phyloP scores from a whole-genome alignment of 2,797 vertebrate species.

The Gobionotothen gibberifrons region DNA sequence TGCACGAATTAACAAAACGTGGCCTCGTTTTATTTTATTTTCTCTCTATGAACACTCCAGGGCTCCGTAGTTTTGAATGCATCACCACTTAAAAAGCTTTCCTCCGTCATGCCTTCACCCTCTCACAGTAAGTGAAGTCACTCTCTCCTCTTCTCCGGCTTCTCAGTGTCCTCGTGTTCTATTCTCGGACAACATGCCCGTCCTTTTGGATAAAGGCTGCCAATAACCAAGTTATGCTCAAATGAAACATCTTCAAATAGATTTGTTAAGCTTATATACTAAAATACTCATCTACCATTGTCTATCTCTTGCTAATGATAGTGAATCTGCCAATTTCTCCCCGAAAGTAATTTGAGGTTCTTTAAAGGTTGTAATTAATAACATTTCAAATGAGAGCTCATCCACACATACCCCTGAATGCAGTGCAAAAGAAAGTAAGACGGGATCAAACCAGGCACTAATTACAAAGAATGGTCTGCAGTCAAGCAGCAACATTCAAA shows the following conservation, averaged over 20 bases:
- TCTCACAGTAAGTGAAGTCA: not conserved
- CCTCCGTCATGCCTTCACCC: not conserved
- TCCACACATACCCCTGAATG: not conserved
- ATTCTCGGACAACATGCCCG: not conserved
- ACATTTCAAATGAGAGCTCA: not conserved
- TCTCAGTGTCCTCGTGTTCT: not conserved
- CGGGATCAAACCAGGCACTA: slow-evolving; percentile 16
- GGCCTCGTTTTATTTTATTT: too few relatives aligned
- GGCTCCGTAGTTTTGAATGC: too few relatives aligned
- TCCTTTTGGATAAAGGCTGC: not conserved
- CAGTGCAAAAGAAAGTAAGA: not conserved
- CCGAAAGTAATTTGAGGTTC: too few relatives aligned
- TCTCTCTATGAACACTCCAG: too few relatives aligned
- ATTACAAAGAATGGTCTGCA: slow-evolving; percentile 32
- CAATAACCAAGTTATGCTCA: not conserved
- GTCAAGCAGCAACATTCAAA: slow-evolving; percentile 15
- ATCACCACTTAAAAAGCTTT: not conserved
- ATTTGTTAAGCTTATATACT: not conserved
- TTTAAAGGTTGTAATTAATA: not conserved
- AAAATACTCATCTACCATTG: not conserved
- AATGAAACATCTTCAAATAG: not conserved
- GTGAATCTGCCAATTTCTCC: too few relatives aligned
- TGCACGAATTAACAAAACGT: too few relatives aligned
- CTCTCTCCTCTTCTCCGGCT: not conserved
- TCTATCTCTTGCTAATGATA: not conserved